Evolutionary conservation across 2,888 invertebrate genomes (phyloP).

Genomic region (Heliconius cydno): DNA sequence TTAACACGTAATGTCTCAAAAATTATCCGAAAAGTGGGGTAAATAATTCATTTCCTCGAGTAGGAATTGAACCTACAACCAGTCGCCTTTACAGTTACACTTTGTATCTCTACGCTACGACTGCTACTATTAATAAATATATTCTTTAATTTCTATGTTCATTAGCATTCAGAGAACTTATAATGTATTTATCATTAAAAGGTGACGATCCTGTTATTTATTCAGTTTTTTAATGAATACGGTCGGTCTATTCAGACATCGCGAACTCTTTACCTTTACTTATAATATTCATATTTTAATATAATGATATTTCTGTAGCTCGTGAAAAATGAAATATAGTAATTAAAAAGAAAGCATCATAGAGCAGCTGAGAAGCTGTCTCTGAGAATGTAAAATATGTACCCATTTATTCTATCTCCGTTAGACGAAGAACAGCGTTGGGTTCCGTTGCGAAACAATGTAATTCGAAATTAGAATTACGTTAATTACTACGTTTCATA

Average conservation of each 20-base stretch:
- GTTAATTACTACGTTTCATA: background rate
- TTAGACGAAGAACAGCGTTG: background rate
- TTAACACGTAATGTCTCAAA: no score
- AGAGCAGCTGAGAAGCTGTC: background rate
- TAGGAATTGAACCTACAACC: no score
- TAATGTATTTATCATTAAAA: conserved; percentile 9
- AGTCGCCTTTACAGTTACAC: no score
- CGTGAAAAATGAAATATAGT: background rate
- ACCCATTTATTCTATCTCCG: background rate
- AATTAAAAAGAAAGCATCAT: conserved; percentile 5
- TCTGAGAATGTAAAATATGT: background rate
- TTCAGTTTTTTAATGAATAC: conserved; percentile 7
- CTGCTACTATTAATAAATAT: no score
- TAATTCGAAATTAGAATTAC: background rate
- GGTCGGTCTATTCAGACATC: conserved; percentile 10
- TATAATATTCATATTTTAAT: conserved; percentile 1
- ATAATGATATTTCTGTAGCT: background rate
- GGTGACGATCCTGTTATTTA: background rate
- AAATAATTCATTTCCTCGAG: no score
- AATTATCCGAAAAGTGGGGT: no score
- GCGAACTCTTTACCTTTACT: background rate
- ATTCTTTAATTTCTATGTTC: background rate
- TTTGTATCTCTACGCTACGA: no score
- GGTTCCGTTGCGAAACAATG: background rate
- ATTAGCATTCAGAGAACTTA: background rate